Evolutionary conservation across 2,888 invertebrate species (phyloP).

Genomic region (Eueremaeus valkanovi): DNA sequence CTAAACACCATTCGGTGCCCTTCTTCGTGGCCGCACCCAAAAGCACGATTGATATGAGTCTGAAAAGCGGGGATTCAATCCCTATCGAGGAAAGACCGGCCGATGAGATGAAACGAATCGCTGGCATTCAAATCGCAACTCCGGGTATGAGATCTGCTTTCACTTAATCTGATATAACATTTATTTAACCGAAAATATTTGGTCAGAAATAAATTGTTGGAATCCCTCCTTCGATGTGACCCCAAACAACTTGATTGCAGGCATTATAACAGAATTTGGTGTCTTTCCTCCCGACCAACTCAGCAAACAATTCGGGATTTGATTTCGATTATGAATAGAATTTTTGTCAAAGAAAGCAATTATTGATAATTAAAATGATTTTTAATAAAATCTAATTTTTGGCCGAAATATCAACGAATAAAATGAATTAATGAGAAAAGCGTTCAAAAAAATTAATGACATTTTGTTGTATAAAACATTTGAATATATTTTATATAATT

Average conservation of each 20-base stretch:
- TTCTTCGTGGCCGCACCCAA: constrained; percentile 93
- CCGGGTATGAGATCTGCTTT: constrained; percentile 61
- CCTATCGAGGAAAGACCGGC: constrained; percentile 89
- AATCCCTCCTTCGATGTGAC: constrained; percentile 99
- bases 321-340: background rate
- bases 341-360: background rate
- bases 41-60: constrained; percentile 76
- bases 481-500: too few species aligned
- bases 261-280: constrained; percentile 87
- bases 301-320: background rate
- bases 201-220: constrained; percentile 81
- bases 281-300: constrained; percentile 58
- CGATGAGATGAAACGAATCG: constrained; percentile 84
- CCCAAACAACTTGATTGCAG: constrained; percentile 80
- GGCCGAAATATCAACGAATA: too few species aligned
- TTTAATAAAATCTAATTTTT: background rate
- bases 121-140: constrained; percentile 80
- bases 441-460: too few species aligned
- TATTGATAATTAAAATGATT: background rate
- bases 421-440: too few species aligned
- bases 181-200: background rate
- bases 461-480: too few species aligned
- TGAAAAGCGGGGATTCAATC: constrained; percentile 76
- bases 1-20: constrained; percentile 82
- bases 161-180: too few species aligned